Base-by-base conservation (phyloP, 2,888 invertebrate species). In the Lamellibrachia columna region DNA sequence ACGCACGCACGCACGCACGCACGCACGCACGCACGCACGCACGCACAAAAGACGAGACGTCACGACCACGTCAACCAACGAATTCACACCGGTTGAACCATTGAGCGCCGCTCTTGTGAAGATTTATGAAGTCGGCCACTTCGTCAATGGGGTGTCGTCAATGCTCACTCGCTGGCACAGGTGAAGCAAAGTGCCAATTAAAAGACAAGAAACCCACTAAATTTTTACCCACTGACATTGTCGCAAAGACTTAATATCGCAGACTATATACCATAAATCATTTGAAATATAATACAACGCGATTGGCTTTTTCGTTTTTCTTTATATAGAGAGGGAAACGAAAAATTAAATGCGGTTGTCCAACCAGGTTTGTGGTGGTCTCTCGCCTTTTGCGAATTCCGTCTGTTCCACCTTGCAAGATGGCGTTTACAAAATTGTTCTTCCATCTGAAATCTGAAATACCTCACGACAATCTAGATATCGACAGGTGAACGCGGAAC, bases 1-100 rank as follows among this genome's bases (percentile, higher is more conserved):
- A 60, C 60, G 15, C 60, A 2, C 60, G 60, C 60, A 2, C 60
- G 15, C 60, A 2, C 60, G 60, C 60, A 60, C 60, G 0, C 60
- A 60, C 60, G 0, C 60, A 4, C 60, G 15, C 60, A 0, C 60
- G 9, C 60, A 9, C 60, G 15, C 60, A 4, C 75, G 22, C 75
- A 75, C 75, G 75, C 75, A 75, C 15, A 3, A 22, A 40, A 40
- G 40, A 40, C 40, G 40, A 0, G 40, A 40, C 40, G 40, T 40
- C 40, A 40, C 40, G 40, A 1, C 40, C 40, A 40, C 40, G 40
- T 40, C 40, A 40, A 6, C 75, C 75, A 15, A 75, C 2, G 75
- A 75, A 6, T 75, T 75, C 75, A 75, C 75, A 75, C 75, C 75
- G 75, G 75, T 75, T 75, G 75, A 75, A 75, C 75, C 75, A 75